These are phyloP conservation scores for Stichodactyla helianthus DNA, from an alignment of 64 coral and sea anemone species.

Conservation along the genomic window DNA sequence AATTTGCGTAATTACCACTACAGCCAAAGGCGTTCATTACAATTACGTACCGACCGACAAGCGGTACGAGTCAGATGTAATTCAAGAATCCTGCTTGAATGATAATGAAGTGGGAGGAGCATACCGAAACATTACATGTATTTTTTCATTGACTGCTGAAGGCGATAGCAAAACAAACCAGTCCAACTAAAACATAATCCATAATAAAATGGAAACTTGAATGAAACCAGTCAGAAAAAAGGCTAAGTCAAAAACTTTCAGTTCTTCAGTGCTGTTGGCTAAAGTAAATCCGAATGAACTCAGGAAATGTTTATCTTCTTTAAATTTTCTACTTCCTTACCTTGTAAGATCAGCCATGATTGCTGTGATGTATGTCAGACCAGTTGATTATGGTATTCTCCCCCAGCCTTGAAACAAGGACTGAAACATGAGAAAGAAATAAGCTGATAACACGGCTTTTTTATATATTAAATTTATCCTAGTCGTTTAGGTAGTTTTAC, in stretches of 20 bases:
- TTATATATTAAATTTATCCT: no score
- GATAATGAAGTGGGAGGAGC: slow-evolving; percentile 9
- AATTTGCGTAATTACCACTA: background rate
- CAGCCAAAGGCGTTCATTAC: background rate
- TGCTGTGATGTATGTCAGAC: background rate
- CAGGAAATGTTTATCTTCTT: no score
- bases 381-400: background rate
- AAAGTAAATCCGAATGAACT: no score
- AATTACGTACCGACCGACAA: background rate
- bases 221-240: background rate
- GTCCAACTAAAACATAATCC: no score
- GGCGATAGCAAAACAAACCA: no score
- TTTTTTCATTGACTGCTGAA: background rate
- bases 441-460: no score
- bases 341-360: background rate
- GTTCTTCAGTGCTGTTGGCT: no score
- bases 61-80: background rate
- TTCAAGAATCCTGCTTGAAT: background rate
- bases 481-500: no score
- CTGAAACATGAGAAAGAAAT: background rate
- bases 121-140: background rate
- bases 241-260: no score
- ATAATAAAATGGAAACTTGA: no score
- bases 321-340: background rate
- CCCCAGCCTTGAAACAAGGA: background rate